Base-by-base conservation (phyloP, 2,888 invertebrate genomes). In the Abscondita cerata region DNA sequence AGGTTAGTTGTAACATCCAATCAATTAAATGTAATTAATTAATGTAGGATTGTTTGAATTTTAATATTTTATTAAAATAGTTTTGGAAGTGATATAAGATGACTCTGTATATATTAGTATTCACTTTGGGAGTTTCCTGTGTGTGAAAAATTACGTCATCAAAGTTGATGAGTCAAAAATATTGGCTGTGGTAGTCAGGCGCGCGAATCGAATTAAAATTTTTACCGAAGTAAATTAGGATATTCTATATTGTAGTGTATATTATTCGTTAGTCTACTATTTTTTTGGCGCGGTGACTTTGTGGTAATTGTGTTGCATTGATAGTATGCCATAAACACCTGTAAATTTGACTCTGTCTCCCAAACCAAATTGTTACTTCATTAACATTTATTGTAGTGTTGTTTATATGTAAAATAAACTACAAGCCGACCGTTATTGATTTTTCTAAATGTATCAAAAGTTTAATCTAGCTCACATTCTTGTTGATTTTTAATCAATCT, bases 131-230 rank as follows among this genome's bases (percentile, higher is more conserved):
- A 62, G 61, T 62, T 62, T 57, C 52, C 61, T 62, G 56, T 52
- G 41, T 52, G 52, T 62, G 57, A 20, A 67, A 69, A 69, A 68
- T 76, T 76, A 75, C 76, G 77, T 77, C 77, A 77, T 69, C 74
- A n/a, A 73, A 54, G 65, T 58, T 48, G 52, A 62, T 41, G 40
- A 52, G 61, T 69, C 69, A 69, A 76, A 75, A 73, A 76, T 75
- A 76, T 76, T 77, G 73, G 74, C 73, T 69, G 73, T 72, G 69
- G 70, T 69, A 68, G 72, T 78, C 76, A 77, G 78, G 78, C 76
- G 77, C 77, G 72, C 72, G 70, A 72, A 73, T 66, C 55, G 52
- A 66, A 67, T 59, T 66, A 62, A 64, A 56, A 55, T 64, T 64
- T 61, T 47, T 36, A 59, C 62, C 46, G 47, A n/a, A 50, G 34